Conservation (phyloP, 2,113 vertebrate genomes). For the Corvus cornix region DNA sequence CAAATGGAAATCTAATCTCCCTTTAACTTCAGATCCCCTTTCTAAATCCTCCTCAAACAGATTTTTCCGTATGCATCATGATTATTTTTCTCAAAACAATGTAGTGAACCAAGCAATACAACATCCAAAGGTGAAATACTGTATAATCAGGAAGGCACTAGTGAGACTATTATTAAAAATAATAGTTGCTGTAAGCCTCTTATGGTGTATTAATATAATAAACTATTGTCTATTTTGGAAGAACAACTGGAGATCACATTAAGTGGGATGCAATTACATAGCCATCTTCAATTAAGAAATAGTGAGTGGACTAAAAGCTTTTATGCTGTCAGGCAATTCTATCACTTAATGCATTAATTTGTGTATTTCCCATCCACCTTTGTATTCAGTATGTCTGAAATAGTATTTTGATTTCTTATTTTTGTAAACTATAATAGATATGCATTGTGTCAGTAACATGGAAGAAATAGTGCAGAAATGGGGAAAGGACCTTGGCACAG, state of each 20-base stretch:
- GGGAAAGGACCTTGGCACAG: neutral
- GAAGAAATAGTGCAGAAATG: neutral
- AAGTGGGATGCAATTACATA: neutral
- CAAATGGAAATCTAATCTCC: conserved; percentile 16
- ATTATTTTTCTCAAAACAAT: conserved; percentile 34
- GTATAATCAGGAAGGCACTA: neutral
- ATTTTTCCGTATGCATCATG: neutral
- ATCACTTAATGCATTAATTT: neutral
- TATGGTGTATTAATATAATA: neutral
- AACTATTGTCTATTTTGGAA: conserved; percentile 14
- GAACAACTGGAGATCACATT: neutral
- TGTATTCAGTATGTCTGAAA: neutral
- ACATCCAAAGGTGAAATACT: neutral
- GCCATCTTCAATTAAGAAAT: conserved; percentile 20
- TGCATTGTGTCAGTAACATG: neutral
- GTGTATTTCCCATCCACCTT: neutral
- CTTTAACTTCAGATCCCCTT: neutral
- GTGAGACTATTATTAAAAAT: neutral
- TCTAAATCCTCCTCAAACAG: neutral
- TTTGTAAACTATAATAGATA: neutral
- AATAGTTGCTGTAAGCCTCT: conserved; percentile 22
- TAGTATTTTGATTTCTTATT: neutral
- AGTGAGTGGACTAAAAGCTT: neutral
- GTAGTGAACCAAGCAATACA: neutral
- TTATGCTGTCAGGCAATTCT: neutral